Percentiles rank a stretch among this genome's conserved stretches.
These are phyloP conservation scores for Matsumyia berberina DNA, from an alignment of 2,888 invertebrate species.

Conservation along the genomic window DNA sequence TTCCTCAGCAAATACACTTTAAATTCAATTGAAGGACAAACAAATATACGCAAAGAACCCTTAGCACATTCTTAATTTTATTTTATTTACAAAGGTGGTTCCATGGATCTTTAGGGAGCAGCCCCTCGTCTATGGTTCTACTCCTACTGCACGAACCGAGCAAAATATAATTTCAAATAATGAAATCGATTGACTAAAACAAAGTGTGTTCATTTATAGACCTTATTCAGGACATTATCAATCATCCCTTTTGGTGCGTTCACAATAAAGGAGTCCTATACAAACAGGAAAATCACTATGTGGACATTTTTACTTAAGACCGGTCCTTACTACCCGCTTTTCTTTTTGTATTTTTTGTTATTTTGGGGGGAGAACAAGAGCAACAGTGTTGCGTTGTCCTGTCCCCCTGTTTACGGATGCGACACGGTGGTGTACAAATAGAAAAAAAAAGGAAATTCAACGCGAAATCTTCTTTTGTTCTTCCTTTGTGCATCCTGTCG, in stretches of 20 bases:
- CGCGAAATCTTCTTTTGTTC: neutral
- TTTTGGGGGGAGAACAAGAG: neutral
- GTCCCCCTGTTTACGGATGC: neutral
- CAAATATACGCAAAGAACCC: constrained; percentile 1
- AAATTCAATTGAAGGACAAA: neutral
- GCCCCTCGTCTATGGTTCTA: too few relatives aligned
- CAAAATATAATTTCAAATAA: constrained; percentile 9
- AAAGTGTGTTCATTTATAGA: constrained; percentile 41
- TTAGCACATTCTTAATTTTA: constrained; percentile 10
- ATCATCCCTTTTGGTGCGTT: constrained; percentile 32
- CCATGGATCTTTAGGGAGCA: too few relatives aligned
- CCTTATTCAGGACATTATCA: constrained; percentile 37
- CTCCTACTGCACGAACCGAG: neutral
- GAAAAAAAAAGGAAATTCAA: neutral
- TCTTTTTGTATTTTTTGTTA: neutral
- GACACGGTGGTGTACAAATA: neutral
- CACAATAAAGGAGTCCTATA: constrained; percentile 31
- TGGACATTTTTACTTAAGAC: constrained; percentile 21
- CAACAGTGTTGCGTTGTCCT: neutral
- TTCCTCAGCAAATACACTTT: neutral
- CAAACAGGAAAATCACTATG: constrained; percentile 35
- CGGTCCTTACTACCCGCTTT: neutral
- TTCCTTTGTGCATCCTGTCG: constrained; percentile 2
- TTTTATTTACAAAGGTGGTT: constrained; percentile 28
- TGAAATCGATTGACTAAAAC: constrained; percentile 43